Percentiles rank a stretch among this genome's conserved stretches.
phyloP scores from a whole-genome alignment of 2,888 invertebrate genomes.

The Hypomecis atomaria region DNA sequence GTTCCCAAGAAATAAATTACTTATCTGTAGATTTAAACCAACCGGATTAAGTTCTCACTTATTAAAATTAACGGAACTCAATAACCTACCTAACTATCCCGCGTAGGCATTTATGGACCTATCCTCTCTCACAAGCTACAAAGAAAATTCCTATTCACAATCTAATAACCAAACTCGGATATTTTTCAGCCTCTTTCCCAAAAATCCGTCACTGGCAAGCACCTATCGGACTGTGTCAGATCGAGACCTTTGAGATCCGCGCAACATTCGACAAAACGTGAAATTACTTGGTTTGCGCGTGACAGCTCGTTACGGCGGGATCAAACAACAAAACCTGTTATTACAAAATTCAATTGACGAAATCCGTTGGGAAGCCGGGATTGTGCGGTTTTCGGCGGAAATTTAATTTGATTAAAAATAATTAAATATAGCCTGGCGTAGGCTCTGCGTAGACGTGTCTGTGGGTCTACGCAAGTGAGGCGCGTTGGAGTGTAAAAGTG shows the following conservation, averaged over 20 bases:
- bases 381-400: slow-evolving; percentile 28
- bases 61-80: too few relatives aligned
- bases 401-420: slow-evolving; percentile 38
- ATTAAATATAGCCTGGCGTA: slow-evolving; percentile 16
- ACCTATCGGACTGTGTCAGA: slow-evolving; percentile 36
- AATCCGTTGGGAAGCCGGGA: slow-evolving; percentile 27
- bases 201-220: slow-evolving; percentile 21
- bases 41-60: too few relatives aligned
- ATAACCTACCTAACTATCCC: too few relatives aligned
- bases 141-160: too few relatives aligned
- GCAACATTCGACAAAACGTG: slow-evolving; percentile 43
- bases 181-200: not conserved
- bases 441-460: not conserved
- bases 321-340: slow-evolving; percentile 42
- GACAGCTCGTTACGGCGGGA: slow-evolving; percentile 50
- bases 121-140: too few relatives aligned
- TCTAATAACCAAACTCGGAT: too few relatives aligned
- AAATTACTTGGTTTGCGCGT: slow-evolving; percentile 53
- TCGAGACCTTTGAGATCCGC: slow-evolving; percentile 37
- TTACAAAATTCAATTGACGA: slow-evolving; percentile 38
- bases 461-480: not conserved
- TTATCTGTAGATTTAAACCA: too few relatives aligned
- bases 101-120: too few relatives aligned
- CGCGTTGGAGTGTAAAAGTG: not conserved
- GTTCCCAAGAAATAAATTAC: too few relatives aligned